Conservation (phyloP, 2,888 invertebrate genomes). For the Nipponacmea schrenckii region DNA sequence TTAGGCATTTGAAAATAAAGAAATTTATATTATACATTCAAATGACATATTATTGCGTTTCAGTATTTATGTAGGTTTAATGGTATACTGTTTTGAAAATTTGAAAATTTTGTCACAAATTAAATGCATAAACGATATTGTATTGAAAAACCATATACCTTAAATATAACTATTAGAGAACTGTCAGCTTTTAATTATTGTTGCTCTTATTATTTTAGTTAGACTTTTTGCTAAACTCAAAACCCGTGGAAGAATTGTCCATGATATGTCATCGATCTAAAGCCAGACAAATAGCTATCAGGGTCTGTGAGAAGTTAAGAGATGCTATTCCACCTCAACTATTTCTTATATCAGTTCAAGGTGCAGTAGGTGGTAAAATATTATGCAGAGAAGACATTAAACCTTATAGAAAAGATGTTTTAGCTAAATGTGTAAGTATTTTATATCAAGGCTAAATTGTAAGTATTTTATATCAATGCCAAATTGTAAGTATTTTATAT, state of each 20-base stretch:
- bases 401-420: slow-evolving; percentile 90
- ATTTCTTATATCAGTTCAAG: slow-evolving; percentile 86
- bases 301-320: slow-evolving; percentile 79
- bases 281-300: slow-evolving; percentile 46
- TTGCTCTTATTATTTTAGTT: slow-evolving; percentile 72
- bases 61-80: no score
- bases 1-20: no score
- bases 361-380: slow-evolving; percentile 81
- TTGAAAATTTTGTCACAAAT: no score
- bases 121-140: no score
- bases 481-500: not conserved
- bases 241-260: slow-evolving; percentile 84
- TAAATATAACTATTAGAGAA: not conserved
- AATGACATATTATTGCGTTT: no score
- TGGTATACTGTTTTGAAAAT: no score
- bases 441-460: no score
- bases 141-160: not conserved
- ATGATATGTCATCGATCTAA: slow-evolving; percentile 82
- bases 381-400: slow-evolving; percentile 87
- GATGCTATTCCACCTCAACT: slow-evolving; percentile 90
- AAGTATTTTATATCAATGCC: no score
- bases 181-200: not conserved
- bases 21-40: no score
- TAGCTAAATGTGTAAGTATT: slow-evolving; percentile 85
- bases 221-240: slow-evolving; percentile 82